phyloP scores from a whole-genome alignment of 2,888 invertebrate genomes.

The Tipula helvola region DNA sequence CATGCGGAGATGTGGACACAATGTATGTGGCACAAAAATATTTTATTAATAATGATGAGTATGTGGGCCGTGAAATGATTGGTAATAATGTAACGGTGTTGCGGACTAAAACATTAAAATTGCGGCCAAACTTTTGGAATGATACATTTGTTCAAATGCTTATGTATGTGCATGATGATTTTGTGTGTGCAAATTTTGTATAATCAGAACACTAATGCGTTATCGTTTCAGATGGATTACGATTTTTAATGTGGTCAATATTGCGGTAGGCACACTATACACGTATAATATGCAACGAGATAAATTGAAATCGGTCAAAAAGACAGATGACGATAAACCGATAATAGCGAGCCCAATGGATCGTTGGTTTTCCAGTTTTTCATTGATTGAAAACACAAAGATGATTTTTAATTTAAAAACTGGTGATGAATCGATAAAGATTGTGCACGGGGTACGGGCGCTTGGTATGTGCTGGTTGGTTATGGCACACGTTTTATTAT shows the following conservation, averaged over 20 bases:
- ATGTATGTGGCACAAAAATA: neutral
- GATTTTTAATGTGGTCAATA: too few species aligned
- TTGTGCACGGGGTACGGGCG: neutral
- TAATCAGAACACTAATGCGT: neutral
- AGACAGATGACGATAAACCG: too few species aligned
- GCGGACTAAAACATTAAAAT: neutral
- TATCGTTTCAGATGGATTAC: too few species aligned
- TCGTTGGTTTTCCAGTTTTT: too few species aligned
- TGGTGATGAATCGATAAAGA: neutral
- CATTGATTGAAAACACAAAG: too few species aligned
- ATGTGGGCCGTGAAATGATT: neutral
- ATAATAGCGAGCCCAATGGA: too few species aligned
- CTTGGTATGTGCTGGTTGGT: neutral
- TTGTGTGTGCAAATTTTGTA: too few species aligned
- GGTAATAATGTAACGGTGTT: neutral
- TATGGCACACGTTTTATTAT: neutral
- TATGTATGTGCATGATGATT: neutral
- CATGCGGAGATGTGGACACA: conserved; percentile 14
- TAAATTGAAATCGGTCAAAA: too few species aligned
- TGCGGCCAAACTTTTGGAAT: neutral
- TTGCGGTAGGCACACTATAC: neutral
- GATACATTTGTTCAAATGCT: neutral
- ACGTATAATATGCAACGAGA: too few species aligned
- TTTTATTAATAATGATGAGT: neutral
- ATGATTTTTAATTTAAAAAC: neutral